Percentiles rank a stretch among this genome's conserved stretches.
Evolutionary conservation across 2,797 vertebrate genomes (phyloP).

Genomic region (Acipenser oxyrinchus): DNA sequence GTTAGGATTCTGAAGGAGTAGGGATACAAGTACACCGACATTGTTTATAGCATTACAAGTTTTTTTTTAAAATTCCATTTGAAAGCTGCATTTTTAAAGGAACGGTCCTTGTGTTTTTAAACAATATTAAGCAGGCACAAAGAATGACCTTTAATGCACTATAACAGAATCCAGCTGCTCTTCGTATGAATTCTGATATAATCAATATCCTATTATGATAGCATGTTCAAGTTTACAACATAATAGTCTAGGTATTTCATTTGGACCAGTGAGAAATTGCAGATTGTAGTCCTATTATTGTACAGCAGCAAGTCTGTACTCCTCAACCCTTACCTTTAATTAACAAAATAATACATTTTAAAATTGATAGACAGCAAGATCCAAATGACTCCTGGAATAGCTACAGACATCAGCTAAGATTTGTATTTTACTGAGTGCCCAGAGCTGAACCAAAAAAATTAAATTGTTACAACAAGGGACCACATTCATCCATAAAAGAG

Average conservation of each 20-base stretch:
- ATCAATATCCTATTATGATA: constrained; percentile 97
- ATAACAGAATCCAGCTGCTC: constrained; percentile 69
- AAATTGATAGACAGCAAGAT: constrained; percentile 8
- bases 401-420: not conserved
- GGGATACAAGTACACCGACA: not conserved
- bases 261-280: constrained; percentile 49
- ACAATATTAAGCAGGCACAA: constrained; percentile 58
- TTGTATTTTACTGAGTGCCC: constrained; percentile 23
- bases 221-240: constrained; percentile 66
- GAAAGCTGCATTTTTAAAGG: too few species aligned
- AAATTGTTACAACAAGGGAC: constrained; percentile 45
- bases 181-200: constrained; percentile 73
- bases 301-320: constrained; percentile 44
- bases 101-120: too few species aligned
- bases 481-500: constrained; percentile 48
- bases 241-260: constrained; percentile 75
- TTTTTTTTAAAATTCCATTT: too few species aligned
- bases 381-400: constrained; percentile 34
- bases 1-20: not conserved
- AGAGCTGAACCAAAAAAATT: constrained; percentile 55
- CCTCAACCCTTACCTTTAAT: constrained; percentile 60
- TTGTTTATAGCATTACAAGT: too few species aligned
- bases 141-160: constrained; percentile 81
- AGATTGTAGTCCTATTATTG: not conserved
- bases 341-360: constrained; percentile 45